Evolutionary conservation across 2,888 invertebrate genomes (phyloP).

Genomic region (Steinernema carpocapsae): DNA sequence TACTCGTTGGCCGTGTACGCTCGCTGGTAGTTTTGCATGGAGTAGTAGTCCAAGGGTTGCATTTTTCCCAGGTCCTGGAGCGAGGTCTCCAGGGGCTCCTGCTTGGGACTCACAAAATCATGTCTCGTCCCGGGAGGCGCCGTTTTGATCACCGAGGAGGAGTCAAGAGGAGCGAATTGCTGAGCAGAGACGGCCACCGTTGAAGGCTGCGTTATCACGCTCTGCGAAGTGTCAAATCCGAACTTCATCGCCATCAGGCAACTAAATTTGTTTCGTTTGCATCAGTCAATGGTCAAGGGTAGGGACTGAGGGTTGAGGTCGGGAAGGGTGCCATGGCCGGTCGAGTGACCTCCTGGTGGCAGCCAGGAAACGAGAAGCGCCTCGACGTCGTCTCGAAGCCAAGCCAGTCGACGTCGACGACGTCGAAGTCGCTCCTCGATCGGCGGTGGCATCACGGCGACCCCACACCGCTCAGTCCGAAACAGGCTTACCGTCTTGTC

Average conservation of each 20-base stretch:
- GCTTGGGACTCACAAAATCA: slow-evolving; percentile 59
- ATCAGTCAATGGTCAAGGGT: not conserved
- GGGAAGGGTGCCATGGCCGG: not conserved
- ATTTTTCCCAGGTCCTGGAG: slow-evolving; percentile 65
- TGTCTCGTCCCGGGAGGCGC: slow-evolving; percentile 64
- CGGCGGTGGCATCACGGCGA: slow-evolving; percentile 29
- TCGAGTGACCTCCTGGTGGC: slow-evolving; percentile 10
- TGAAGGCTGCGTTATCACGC: slow-evolving; percentile 30
- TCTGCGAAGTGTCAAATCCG: slow-evolving; percentile 7
- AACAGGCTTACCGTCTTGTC: slow-evolving; percentile 35
- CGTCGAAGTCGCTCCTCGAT: slow-evolving; percentile 12
- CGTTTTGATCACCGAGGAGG: slow-evolving; percentile 67
- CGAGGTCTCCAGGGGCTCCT: slow-evolving; percentile 66
- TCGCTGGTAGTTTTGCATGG: slow-evolving; percentile 47
- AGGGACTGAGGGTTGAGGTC: not conserved
- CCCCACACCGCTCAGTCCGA: slow-evolving; percentile 30
- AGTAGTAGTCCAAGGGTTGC: slow-evolving; percentile 57
- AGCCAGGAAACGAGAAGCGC: not conserved
- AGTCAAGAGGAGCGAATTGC: slow-evolving; percentile 45
- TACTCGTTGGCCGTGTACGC: slow-evolving; percentile 34
- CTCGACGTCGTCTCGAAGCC: slow-evolving; percentile 18
- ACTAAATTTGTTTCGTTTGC: not conserved
- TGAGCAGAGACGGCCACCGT: slow-evolving; percentile 1
- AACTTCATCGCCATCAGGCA: slow-evolving; percentile 32
- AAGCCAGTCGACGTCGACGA: slow-evolving; percentile 7